Evolutionary conservation across 2,797 vertebrate species (phyloP), one percentile per base, ranked within the genome.

Genomic region (Phyllotis vaccarum): DNA sequence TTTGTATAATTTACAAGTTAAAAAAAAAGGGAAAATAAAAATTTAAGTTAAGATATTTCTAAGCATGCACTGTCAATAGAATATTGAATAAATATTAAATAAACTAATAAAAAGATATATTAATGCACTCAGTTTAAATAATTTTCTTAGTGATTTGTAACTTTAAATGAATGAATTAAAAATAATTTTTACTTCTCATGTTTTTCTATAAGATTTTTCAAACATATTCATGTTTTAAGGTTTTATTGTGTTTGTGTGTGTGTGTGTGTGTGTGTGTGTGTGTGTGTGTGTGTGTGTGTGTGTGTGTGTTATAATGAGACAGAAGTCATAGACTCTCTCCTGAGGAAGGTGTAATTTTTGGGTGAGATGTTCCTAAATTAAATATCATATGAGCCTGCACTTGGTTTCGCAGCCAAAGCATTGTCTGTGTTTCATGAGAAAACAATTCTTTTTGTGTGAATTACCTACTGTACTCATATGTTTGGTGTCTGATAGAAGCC

Each of bases 141-240:
- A 76, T 60, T 8, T 29, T 8, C 76, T 64, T n/a, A 27, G 3
- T 52, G n/a, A 82, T 81, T 91, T 78, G 58, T 80, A 90, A 80
- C 46, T 91, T 94, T 49, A 89, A 94, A 75, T 82, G 90, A 88
- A 93, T 29, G 21, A 94, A 68, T 81, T 37, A 37, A 90, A 97
- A 90, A 5, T 90, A 87, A 91, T 52, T 2, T 4, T 54, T 81
- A 60, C 1, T 46, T 90, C 2, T 37, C n/a, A 74, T 56, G 3
- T 76, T 94, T 83, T 92, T 68, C 58, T 37, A 27, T 34, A 19
- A 40, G 3, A 86, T 78, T 81, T 90, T n/a, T 2, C 22, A n/a
- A 40, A 3, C 29, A 60, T 81, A 76, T 58, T 64, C 22, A 19
- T 46, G 3, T 78, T 74, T 95, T 74, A 29, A 89, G 43, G 31